phyloP scores from a whole-genome alignment of 2,888 invertebrate species.

The Cartodere bifasciata region DNA sequence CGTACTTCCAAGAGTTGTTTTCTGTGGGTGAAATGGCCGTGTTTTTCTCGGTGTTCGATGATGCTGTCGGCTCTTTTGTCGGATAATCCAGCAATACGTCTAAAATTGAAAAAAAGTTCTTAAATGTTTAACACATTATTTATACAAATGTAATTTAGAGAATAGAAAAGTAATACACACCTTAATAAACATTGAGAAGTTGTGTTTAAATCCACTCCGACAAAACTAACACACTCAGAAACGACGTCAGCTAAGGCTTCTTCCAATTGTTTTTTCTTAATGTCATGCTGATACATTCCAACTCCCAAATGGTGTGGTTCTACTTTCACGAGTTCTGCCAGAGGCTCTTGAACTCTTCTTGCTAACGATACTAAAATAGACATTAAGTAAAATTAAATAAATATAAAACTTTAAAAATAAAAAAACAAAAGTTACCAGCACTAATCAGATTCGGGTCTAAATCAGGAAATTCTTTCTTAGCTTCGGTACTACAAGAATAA shows the following conservation, averaged over 20 bases:
- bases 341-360: constrained; percentile 76
- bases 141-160: too few relatives aligned
- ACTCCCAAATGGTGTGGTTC: constrained; percentile 88
- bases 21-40: constrained; percentile 60
- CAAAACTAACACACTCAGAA: constrained; percentile 84
- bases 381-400: background rate
- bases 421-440: constrained; percentile 41
- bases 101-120: constrained; percentile 27
- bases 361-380: constrained; percentile 60
- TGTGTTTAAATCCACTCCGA: constrained; percentile 85
- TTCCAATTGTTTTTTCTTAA: constrained; percentile 63
- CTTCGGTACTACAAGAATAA: constrained; percentile 79
- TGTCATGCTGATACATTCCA: constrained; percentile 92
- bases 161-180: too few relatives aligned
- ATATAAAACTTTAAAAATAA: background rate
- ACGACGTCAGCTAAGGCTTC: constrained; percentile 68
- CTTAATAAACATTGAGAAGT: constrained; percentile 70
- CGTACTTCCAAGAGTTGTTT: constrained; percentile 63
- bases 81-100: constrained; percentile 74
- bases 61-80: constrained; percentile 65
- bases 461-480: constrained; percentile 71
- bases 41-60: constrained; percentile 56
- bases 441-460: constrained; percentile 75
- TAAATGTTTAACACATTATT: background rate
- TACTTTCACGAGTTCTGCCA: constrained; percentile 85